Conservation (phyloP, 1,140 invertebrate species). For the Drosophila jambulina region DNA sequence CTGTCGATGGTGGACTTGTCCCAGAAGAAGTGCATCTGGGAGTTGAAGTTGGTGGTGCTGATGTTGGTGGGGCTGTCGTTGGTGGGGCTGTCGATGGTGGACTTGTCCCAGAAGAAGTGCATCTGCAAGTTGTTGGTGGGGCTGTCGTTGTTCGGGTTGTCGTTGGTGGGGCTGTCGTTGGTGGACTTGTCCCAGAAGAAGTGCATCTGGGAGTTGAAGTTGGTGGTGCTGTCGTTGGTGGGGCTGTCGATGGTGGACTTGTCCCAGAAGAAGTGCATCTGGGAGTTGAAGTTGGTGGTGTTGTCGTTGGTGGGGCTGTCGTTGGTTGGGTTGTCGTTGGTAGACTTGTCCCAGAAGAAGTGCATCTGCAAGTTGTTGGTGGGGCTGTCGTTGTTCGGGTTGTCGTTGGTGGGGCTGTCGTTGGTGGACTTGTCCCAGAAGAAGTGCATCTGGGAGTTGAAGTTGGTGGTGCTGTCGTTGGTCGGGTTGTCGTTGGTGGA, state of each 20-base stretch:
- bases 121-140: neutral
- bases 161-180: too few species aligned
- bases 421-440: too few species aligned
- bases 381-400: too few species aligned
- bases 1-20: neutral
- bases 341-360: neutral
- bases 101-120: neutral
- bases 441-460: too few species aligned
- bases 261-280: neutral
- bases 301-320: neutral
- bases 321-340: neutral
- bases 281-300: neutral
- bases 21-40: neutral
- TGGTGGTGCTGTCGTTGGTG: neutral
- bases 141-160: too few species aligned
- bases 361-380: neutral
- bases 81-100: neutral
- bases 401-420: too few species aligned
- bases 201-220: too few species aligned
- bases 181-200: too few species aligned
- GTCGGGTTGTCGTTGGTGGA: neutral
- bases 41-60: neutral
- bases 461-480: neutral
- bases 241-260: neutral
- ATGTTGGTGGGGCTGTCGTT: neutral